phyloP scores from a whole-genome alignment of 2,888 invertebrate genomes.

The Furcula furcula region DNA sequence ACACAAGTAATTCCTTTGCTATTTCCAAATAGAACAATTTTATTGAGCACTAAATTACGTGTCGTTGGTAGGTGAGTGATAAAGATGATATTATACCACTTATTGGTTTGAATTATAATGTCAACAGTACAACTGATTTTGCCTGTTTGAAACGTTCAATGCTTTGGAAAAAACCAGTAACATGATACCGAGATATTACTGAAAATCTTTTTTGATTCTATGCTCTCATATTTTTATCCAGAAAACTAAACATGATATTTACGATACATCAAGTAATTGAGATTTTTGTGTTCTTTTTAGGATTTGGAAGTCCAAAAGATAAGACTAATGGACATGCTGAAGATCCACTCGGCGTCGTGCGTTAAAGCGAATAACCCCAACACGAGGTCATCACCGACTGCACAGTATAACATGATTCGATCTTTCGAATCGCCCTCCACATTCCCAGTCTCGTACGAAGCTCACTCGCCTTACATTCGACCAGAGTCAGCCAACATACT shows the following conservation, averaged over 20 bases:
- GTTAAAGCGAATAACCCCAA: slow-evolving; percentile 74
- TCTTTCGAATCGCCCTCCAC: slow-evolving; percentile 69
- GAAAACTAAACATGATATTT: no score
- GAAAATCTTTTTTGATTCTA: no score
- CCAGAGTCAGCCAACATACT: slow-evolving; percentile 78
- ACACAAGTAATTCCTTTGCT: no score
- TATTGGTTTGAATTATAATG: slow-evolving; percentile 34
- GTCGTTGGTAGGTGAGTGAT: slow-evolving; percentile 28
- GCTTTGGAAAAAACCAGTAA: not conserved
- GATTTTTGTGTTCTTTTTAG: slow-evolving; percentile 76
- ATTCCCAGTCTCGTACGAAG: slow-evolving; percentile 70
- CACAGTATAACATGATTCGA: slow-evolving; percentile 67
- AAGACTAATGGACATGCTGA: slow-evolving; percentile 89
- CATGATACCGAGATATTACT: no score
- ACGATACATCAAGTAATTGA: no score
- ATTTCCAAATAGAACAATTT: slow-evolving; percentile 9
- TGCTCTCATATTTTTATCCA: no score
- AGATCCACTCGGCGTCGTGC: slow-evolving; percentile 87
- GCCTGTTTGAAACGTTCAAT: slow-evolving; percentile 2
- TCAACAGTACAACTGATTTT: slow-evolving; percentile 27
- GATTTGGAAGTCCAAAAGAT: slow-evolving; percentile 90
- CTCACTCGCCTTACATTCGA: slow-evolving; percentile 74
- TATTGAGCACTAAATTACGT: slow-evolving; percentile 28
- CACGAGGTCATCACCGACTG: slow-evolving; percentile 64
- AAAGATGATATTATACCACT: slow-evolving; percentile 31